Evolutionary conservation across 2,797 vertebrate species (phyloP).

Genomic region (Euphonia xanthogaster): DNA sequence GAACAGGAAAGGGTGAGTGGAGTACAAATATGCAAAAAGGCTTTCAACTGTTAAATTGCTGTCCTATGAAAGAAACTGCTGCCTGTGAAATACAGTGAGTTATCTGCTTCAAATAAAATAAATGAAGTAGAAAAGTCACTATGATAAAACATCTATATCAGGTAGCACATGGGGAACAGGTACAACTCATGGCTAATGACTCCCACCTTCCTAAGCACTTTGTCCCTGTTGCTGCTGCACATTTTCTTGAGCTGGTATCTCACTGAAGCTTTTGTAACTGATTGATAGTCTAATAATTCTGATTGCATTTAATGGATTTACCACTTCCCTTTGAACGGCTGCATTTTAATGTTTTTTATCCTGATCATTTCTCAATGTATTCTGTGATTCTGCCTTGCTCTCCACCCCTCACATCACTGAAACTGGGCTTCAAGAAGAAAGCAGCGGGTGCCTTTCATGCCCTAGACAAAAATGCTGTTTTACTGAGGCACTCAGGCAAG

Average conservation of each 20-base stretch:
- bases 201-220: not conserved
- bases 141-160: not conserved
- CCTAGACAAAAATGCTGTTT: not conserved
- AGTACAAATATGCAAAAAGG: not conserved
- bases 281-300: not conserved
- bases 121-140: not conserved
- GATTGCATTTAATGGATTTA: not conserved
- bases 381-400: not conserved
- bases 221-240: not conserved
- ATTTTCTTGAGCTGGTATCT: not conserved
- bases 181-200: not conserved
- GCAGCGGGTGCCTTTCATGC: not conserved
- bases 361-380: not conserved
- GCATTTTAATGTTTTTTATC: not conserved
- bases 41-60: not conserved
- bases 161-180: not conserved
- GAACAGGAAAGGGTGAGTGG: not conserved
- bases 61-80: not conserved
- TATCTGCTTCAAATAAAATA: not conserved
- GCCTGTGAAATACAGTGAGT: not conserved
- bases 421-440: not conserved
- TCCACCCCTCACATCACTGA: not conserved
- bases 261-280: not conserved
- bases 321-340: not conserved
- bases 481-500: not conserved